Percentiles rank a stretch among this genome's conserved stretches.
These are phyloP conservation scores for Achroia grisella DNA, from an alignment of 1,140 invertebrate genomes.

Conservation along the genomic window DNA sequence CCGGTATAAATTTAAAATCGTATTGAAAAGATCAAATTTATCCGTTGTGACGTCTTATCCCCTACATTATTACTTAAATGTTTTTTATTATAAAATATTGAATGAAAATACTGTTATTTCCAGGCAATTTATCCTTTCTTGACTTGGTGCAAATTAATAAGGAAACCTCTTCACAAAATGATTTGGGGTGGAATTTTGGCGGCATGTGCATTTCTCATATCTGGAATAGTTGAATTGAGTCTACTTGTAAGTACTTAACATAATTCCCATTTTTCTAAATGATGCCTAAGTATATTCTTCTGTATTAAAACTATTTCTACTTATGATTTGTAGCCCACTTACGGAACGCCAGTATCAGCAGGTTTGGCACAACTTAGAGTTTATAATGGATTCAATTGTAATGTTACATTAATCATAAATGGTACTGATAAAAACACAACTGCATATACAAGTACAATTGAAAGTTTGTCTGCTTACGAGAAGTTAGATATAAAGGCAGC, in stretches of 20 bases:
- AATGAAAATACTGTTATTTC: constrained; percentile 12
- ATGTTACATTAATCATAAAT: constrained; percentile 34
- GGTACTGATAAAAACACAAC: constrained; percentile 8
- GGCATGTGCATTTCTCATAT: constrained; percentile 88
- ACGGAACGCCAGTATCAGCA: constrained; percentile 52
- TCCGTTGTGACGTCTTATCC: too few species aligned
- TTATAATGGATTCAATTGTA: constrained; percentile 58
- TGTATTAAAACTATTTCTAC: background rate
- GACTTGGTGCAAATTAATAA: constrained; percentile 87
- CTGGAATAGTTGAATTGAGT: constrained; percentile 87
- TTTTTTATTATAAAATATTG: too few species aligned
- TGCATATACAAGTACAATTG: constrained; percentile 22
- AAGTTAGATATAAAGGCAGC: constrained; percentile 38
- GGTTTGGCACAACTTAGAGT: constrained; percentile 55
- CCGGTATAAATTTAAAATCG: too few species aligned
- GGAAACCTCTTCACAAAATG: constrained; percentile 88
- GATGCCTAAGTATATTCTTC: too few species aligned
- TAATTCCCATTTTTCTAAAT: too few species aligned
- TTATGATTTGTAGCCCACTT: constrained; percentile 47
- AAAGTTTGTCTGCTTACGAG: constrained; percentile 44
- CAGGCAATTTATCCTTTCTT: constrained; percentile 86
- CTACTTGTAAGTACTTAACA: constrained; percentile 77
- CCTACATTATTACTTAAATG: too few species aligned
- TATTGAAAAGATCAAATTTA: too few species aligned
- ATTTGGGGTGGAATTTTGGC: constrained; percentile 89